phyloP scores from a whole-genome alignment of 1,140 invertebrate genomes.

The Listronotus oregonensis region DNA sequence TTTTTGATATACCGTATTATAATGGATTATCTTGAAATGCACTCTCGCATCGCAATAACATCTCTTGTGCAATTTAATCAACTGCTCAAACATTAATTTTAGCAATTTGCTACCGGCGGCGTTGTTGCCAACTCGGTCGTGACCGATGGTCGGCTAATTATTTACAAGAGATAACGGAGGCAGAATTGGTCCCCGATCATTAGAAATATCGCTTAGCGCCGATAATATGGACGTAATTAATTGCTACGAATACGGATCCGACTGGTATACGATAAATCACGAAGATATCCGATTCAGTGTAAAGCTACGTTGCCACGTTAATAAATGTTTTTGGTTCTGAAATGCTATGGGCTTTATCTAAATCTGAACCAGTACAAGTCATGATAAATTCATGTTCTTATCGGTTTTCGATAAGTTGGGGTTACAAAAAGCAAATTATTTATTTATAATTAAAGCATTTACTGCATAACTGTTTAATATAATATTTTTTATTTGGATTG shows the following conservation, averaged over 20 bases:
- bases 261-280: conserved; percentile 21
- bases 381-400: no score
- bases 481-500: no score
- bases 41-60: conserved; percentile 13
- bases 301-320: conserved; percentile 1
- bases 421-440: no score
- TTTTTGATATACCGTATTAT: no score
- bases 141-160: conserved; percentile 36
- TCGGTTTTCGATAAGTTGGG: no score
- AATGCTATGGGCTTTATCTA: no score
- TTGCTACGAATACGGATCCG: conserved; percentile 8
- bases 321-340: not conserved
- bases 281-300: conserved; percentile 16
- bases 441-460: no score
- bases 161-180: conserved; percentile 34
- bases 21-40: conserved; percentile 18
- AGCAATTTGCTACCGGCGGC: conserved; percentile 28
- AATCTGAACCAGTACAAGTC: no score
- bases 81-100: conserved; percentile 33
- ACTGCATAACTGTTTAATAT: no score
- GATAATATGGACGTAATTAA: conserved; percentile 36
- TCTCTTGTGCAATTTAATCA: conserved; percentile 33
- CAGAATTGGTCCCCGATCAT: conserved; percentile 28
- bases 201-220: conserved; percentile 38
- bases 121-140: conserved; percentile 25